phyloP scores from a whole-genome alignment of 23 tunicate genomes.

The Diplosoma virens region DNA sequence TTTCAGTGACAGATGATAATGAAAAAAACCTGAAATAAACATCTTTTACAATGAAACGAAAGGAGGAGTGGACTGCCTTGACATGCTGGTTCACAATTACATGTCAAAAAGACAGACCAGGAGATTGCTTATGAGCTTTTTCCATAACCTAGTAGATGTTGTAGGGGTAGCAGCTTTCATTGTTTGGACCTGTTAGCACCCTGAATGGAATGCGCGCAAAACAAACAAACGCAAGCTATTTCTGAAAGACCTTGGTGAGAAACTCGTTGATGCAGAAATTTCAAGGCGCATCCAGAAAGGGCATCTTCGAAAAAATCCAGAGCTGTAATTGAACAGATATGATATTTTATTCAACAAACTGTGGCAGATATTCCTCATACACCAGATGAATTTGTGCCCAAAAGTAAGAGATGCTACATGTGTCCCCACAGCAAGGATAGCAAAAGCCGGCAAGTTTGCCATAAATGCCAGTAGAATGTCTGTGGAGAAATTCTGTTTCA shows the following conservation, averaged over 20 bases:
- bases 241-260: constrained; percentile 13
- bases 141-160: constrained; percentile 8
- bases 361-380: no score
- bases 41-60: constrained; percentile 5
- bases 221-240: background rate
- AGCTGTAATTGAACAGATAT: no score
- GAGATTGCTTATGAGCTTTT: background rate
- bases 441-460: no score
- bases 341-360: no score
- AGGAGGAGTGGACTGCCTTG: constrained; percentile 11
- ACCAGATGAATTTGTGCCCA: no score
- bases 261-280: constrained; percentile 6
- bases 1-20: background rate
- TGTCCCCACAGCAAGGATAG: no score
- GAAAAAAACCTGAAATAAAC: constrained; percentile 16
- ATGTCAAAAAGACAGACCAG: constrained; percentile 7
- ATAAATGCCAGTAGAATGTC: no score
- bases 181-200: constrained; percentile 25
- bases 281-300: background rate
- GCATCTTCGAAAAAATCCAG: no score
- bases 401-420: no score
- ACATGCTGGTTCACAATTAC: constrained; percentile 3
- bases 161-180: background rate
- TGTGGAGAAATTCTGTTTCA: no score
- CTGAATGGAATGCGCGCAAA: constrained; percentile 7